Evolutionary conservation across 2,888 invertebrate genomes (phyloP), one percentile per base, ranked within the genome.

Genomic region (Parelbella ahira): DNA sequence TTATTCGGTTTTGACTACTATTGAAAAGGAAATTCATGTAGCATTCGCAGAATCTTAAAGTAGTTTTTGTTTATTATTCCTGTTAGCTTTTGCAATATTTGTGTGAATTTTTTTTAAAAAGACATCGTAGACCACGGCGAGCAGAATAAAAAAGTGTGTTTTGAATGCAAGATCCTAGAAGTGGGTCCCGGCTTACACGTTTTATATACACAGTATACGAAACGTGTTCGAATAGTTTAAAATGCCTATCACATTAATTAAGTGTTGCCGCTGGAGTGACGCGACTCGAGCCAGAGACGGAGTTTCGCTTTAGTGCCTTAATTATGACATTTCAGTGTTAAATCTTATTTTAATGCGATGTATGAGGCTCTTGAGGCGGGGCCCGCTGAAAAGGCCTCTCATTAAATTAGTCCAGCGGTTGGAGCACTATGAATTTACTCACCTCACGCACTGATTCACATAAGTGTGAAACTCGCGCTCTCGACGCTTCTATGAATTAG

Each of bases 371-470:
- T 54, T 54, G 57, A 53, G 53, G 56, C 51, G 58, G 54, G 56
- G 65, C 59, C 53, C 48, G 54, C 30, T 74, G 68, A 68, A 80
- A 77, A 71, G 73, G 66, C 65, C 68, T 72, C 79, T 84, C 84
- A 82, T 83, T 84, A 84, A 84, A 84, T 84, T 83, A 81, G 73
- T 78, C 65, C 80, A 73, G 74, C 73, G 80, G 83, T 73, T 84
- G 83, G 73, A 75, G 71, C 78, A 81, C 79, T 80, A 74, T 79
- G 60, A 58, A 58, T 64, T 66, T 65, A 70, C 76, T 71, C 67
- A 63, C 65, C 62, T 73, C 68, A 77, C 74, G 77, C 78, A 67
- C 72, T 71, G 73, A 71, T 74, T 73, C 65, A 67, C 68, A 69
- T 70, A 76, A 82, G 82, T 83, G 81, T 71, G 80, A 82, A 83